A percentile compares a stretch with the other conserved stretches of the same genome.
Conservation (phyloP, 2,888 invertebrate genomes). For the Pyrrhia umbra region DNA sequence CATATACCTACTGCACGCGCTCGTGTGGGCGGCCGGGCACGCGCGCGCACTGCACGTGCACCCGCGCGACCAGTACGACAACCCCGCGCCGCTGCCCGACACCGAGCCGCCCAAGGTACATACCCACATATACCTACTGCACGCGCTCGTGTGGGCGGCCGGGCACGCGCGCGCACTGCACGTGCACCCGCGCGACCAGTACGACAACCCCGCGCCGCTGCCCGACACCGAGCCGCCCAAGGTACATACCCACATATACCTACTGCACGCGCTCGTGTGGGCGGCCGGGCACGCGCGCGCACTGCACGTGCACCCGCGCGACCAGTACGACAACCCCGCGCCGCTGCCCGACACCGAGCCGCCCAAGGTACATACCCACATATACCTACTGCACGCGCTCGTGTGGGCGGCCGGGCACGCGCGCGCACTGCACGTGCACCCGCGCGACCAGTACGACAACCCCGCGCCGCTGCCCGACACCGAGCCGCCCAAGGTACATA, state of each 20-base stretch:
- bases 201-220: conserved; percentile 14
- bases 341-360: conserved; percentile 2
- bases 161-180: too few species aligned
- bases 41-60: conserved; percentile 95
- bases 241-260: conserved; percentile 2
- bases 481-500: conserved; percentile 1
- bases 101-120: conserved; percentile 40
- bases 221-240: neutral
- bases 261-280: conserved; percentile 91
- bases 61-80: conserved; percentile 97
- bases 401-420: conserved; percentile 88
- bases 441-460: too few species aligned
- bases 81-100: conserved; percentile 83
- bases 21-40: conserved; percentile 93
- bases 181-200: too few species aligned
- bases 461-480: conserved; percentile 4
- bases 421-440: too few species aligned
- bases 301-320: too few species aligned
- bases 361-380: neutral
- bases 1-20: conserved; percentile 88
- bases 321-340: conserved; percentile 15
- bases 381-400: conserved; percentile 76
- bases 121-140: neutral
- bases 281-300: too few species aligned
- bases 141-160: conserved; percentile 87